phyloP scores from a whole-genome alignment of 1,140 invertebrate species.

The Holotrichia oblita region DNA sequence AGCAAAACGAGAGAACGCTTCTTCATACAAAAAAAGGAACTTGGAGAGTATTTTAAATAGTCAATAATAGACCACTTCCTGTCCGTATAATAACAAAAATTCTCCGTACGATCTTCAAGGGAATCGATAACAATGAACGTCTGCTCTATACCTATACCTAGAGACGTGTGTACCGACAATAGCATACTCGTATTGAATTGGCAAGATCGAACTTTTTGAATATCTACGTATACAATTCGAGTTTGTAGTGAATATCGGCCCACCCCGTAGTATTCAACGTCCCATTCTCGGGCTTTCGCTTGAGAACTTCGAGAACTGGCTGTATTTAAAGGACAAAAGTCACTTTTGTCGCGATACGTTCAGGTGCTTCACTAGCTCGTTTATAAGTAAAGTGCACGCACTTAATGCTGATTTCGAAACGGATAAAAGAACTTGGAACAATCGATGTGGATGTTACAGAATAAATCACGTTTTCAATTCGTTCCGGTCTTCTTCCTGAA shows the following conservation, averaged over 20 bases:
- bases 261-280: too few species aligned
- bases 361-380: too few species aligned
- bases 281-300: neutral
- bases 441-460: neutral
- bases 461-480: neutral
- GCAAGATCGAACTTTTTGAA: neutral
- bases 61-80: conserved; percentile 44
- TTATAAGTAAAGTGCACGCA: neutral
- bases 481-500: neutral
- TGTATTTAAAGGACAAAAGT: too few species aligned
- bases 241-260: too few species aligned
- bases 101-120: neutral
- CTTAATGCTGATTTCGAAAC: too few species aligned
- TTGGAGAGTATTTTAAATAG: conserved; percentile 40
- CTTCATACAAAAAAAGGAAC: too few species aligned
- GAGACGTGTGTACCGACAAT: neutral
- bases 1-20: neutral
- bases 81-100: conserved; percentile 34
- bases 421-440: too few species aligned
- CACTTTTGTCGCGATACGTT: too few species aligned
- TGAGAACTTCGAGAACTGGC: neutral
- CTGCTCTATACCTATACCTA: too few species aligned
- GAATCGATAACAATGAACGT: neutral
- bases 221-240: too few species aligned
- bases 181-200: neutral